These are phyloP conservation scores for Drosophila niveifrons DNA, from an alignment of 2,888 invertebrate genomes.

Conservation along the genomic window DNA sequence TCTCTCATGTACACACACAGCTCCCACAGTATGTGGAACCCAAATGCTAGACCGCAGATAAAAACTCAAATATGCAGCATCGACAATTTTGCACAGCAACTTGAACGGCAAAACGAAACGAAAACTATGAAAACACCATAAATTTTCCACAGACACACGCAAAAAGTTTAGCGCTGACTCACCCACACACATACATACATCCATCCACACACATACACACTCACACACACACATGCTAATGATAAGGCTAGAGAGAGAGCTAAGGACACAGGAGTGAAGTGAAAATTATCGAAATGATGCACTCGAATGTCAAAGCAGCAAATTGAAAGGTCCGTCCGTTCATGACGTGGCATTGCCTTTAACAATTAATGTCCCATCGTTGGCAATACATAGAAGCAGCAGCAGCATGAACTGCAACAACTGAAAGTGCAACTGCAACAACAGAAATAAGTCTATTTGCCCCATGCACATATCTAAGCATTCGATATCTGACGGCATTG, in stretches of 20 bases:
- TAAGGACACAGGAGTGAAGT: slow-evolving; percentile 1
- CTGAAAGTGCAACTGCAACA: slow-evolving; percentile 22
- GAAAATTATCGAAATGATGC: slow-evolving; percentile 70
- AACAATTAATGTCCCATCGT: slow-evolving; percentile 57
- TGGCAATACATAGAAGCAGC: too few species aligned
- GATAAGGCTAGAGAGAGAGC: neutral
- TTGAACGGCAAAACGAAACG: slow-evolving; percentile 38
- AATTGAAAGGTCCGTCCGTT: slow-evolving; percentile 41
- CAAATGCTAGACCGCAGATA: slow-evolving; percentile 60
- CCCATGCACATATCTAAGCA: neutral
- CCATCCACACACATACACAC: slow-evolving; percentile 7
- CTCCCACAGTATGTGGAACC: slow-evolving; percentile 5
- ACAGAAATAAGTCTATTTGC: slow-evolving; percentile 22
- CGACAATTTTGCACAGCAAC: slow-evolving; percentile 67
- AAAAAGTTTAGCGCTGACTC: slow-evolving; percentile 51
- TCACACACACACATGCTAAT: slow-evolving; percentile 10
- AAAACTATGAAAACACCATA: slow-evolving; percentile 76
- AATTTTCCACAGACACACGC: slow-evolving; percentile 68
- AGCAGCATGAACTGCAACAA: slow-evolving; percentile 20
- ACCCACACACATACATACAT: slow-evolving; percentile 24
- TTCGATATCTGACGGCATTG: slow-evolving; percentile 8
- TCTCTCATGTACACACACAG: neutral
- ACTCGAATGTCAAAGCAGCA: slow-evolving; percentile 53
- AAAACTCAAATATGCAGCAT: slow-evolving; percentile 75
- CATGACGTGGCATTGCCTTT: slow-evolving; percentile 30